Evolutionary conservation across 1,140 invertebrate genomes (phyloP), one percentile per base, ranked within the genome.

Genomic region (Penaeus vannamei): DNA sequence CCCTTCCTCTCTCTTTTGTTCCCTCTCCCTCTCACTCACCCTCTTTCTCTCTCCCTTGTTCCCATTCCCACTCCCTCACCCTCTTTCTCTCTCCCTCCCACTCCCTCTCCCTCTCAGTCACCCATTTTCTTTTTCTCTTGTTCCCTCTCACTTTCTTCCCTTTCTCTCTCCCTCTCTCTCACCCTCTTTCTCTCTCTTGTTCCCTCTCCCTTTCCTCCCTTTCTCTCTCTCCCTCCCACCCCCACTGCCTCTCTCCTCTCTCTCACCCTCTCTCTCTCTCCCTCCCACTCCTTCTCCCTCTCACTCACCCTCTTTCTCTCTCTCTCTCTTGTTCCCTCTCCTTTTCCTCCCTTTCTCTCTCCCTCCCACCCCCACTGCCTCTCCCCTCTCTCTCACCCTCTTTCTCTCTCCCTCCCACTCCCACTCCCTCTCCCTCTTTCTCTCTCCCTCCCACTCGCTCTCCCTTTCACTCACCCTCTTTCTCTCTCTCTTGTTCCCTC

Each of bases 331-430:
- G 0, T 10, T 10, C n/a, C 3, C 5, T 42, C 23, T 46, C 2
- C 32, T 29, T 3, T 42, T 42, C 64, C 26, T 2, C 32, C 29
- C 8, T 12, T 7, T 12, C 10, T 3, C n/a, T 61, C 22, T 0
- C 26, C n/a, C 0, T 0, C 22, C 17, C 19, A 4, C 26, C 23
- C n/a, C 20, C 29, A 0, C 23, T 26, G 23, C 29, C 20, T 17
- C 22, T 36, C 59, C 12, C 32, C 26, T 86, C 29, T 72, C 7
- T n/a, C 22, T 77, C 84, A 29, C 64, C 42, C 64, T 85, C 66
- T 80, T 23, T 87, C 79, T 91, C 76, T 91, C 91, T 92, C 81
- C 82, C 90, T 22, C 91, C 90, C 60, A 85, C 90, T 77, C 83
- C 91, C 46, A 3, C 46, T 53, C 46, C 8, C 46, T 5, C 46